Evolutionary conservation across 2,113 vertebrate species (phyloP).

Genomic region (Azemiops feae): DNA sequence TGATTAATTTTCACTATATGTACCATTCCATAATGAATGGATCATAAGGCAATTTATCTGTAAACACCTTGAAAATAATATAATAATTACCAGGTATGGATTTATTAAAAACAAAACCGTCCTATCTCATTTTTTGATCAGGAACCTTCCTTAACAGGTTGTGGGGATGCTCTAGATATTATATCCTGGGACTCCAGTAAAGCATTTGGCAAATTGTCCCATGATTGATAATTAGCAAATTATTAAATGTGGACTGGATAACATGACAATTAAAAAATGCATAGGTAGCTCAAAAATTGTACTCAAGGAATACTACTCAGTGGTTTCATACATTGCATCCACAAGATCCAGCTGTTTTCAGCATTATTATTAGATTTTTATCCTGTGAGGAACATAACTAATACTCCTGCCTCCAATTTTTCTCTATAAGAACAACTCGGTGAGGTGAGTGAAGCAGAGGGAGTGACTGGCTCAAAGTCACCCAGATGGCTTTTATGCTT

Average conservation of each 20-base stretch:
- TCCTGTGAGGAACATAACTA: neutral
- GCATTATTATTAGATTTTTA: neutral
- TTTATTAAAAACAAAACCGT: neutral
- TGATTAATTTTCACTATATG: neutral
- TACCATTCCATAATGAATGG: neutral
- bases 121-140: neutral
- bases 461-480: neutral
- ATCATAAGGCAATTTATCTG: neutral
- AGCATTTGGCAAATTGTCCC: neutral
- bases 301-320: neutral
- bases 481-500: neutral
- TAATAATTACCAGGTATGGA: neutral
- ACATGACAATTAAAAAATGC: neutral
- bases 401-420: neutral
- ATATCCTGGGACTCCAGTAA: neutral
- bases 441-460: neutral
- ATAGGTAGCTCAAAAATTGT: neutral
- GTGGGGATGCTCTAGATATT: neutral
- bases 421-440: neutral
- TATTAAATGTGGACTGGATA: neutral
- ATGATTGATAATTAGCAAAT: neutral
- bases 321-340: neutral
- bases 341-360: neutral
- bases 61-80: neutral
- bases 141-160: neutral